Evolutionary conservation across 1,140 invertebrate species (phyloP).

Genomic region (Wiebesia pumilae): DNA sequence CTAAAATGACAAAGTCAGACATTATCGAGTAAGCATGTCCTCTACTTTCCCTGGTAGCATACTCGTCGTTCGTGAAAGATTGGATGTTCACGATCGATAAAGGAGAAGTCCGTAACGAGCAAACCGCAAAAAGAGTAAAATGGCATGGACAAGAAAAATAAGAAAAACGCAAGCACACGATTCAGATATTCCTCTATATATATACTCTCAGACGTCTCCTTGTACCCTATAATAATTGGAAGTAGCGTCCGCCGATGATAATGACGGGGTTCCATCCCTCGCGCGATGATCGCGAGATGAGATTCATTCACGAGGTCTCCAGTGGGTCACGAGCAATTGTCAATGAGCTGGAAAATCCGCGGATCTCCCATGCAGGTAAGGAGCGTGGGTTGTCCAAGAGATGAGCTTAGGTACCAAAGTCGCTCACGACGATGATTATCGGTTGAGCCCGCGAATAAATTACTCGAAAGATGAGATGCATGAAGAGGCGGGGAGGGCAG

Average conservation of each 20-base stretch:
- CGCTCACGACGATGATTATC: background rate
- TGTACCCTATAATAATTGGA: background rate
- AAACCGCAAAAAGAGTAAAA: too few species aligned
- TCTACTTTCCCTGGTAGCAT: too few species aligned
- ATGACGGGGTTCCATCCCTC: background rate
- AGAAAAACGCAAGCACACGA: too few species aligned
- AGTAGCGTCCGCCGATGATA: background rate
- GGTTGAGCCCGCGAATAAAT: background rate
- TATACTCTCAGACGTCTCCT: background rate
- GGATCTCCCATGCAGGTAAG: background rate
- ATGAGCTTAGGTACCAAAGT: background rate
- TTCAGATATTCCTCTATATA: too few species aligned
- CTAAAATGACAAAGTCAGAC: too few species aligned
- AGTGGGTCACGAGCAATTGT: background rate
- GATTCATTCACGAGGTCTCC: background rate
- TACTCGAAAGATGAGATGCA: background rate
- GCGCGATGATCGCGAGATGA: background rate
- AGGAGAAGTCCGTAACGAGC: too few species aligned
- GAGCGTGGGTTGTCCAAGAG: background rate
- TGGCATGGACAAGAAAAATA: too few species aligned
- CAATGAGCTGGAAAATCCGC: conserved; percentile 37
- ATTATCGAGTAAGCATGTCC: too few species aligned
- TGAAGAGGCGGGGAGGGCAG: background rate
- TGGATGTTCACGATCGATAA: too few species aligned
- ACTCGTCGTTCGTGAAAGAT: too few species aligned